Evolutionary conservation across 1,140 invertebrate species (phyloP).

Genomic region (Drosophila funebris): DNA sequence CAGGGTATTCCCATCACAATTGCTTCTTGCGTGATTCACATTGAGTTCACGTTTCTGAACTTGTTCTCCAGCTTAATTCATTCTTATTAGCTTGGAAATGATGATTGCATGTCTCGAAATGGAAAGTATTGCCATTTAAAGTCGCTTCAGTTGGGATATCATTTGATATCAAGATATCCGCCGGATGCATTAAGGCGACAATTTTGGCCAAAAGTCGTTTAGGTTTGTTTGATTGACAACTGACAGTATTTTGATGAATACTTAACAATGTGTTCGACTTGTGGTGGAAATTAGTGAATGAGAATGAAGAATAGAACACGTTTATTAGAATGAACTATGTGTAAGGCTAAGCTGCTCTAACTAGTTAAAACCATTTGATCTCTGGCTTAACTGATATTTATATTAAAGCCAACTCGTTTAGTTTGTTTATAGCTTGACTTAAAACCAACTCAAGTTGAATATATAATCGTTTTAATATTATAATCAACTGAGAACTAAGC

Average conservation of each 20-base stretch:
- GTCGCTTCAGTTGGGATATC: background rate
- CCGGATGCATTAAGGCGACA: background rate
- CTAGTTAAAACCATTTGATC: too few relatives aligned
- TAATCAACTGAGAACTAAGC: too few relatives aligned
- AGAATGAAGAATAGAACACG: too few relatives aligned
- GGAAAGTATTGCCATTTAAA: background rate
- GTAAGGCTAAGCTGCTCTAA: too few relatives aligned
- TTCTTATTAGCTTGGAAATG: slow-evolving; percentile 6
- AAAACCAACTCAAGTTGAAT: too few relatives aligned
- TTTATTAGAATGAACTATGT: too few relatives aligned
- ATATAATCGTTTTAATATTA: too few relatives aligned
- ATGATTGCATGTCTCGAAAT: slow-evolving; percentile 12
- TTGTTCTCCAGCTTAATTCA: background rate
- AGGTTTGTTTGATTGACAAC: slow-evolving; percentile 2
- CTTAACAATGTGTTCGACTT: background rate
- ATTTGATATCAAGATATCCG: slow-evolving; percentile 8
- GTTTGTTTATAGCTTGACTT: too few relatives aligned
- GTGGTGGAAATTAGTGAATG: too few relatives aligned
- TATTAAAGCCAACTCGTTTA: too few relatives aligned
- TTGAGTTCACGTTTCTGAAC: background rate
- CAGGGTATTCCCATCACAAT: background rate
- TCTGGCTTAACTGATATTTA: too few relatives aligned
- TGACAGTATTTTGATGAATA: background rate
- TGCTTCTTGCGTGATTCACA: slow-evolving; percentile 8
- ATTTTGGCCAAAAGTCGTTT: slow-evolving; percentile 5